phyloP scores from a whole-genome alignment of 2,888 invertebrate genomes.

The Drosophila subquinaria region DNA sequence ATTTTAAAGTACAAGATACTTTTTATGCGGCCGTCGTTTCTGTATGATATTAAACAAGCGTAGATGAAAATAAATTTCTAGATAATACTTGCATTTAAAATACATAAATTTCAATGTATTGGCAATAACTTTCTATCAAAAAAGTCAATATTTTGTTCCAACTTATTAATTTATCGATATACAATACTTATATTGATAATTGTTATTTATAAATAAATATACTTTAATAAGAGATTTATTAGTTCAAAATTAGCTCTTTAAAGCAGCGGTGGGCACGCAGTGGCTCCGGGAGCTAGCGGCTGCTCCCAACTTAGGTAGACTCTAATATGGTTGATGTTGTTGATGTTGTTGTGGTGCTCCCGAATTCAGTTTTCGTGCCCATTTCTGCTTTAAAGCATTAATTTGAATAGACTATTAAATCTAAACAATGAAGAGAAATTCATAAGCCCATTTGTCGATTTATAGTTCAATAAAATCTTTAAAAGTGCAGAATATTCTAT shows the following conservation, averaged over 20 bases:
- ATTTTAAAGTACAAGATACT: background rate
- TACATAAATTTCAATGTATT: too few species aligned
- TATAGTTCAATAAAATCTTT: background rate
- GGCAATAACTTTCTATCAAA: too few species aligned
- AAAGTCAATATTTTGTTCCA: too few species aligned
- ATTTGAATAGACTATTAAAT: background rate
- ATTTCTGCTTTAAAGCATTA: background rate
- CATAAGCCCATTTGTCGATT: background rate
- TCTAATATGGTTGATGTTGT: too few species aligned
- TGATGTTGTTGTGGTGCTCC: too few species aligned
- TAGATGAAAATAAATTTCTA: background rate
- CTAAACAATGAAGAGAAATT: background rate
- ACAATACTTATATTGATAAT: too few species aligned
- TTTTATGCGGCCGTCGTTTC: background rate
- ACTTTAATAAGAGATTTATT: background rate
- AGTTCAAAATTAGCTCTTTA: background rate
- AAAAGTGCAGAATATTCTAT: background rate
- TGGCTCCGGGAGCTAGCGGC: too few species aligned
- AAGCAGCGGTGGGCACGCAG: too few species aligned
- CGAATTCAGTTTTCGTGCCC: too few species aligned
- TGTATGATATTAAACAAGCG: background rate
- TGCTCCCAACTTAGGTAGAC: too few species aligned
- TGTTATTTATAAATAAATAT: background rate
- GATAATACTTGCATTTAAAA: background rate
- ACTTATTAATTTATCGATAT: too few species aligned